phyloP scores from a whole-genome alignment of 2,888 invertebrate genomes.

The Cyclophora punctaria region DNA sequence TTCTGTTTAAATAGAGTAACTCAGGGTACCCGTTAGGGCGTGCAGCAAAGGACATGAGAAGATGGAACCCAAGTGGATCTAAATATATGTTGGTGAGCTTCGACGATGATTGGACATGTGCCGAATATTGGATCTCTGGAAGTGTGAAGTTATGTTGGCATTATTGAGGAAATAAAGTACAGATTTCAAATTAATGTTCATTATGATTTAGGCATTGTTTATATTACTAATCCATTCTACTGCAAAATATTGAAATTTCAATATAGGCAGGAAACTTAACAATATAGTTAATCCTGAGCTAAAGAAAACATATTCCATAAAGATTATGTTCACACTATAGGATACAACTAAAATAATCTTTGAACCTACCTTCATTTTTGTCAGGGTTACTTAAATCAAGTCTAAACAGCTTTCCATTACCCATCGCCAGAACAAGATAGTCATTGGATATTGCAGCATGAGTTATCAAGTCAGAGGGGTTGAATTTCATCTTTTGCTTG shows the following conservation, averaged over 20 bases:
- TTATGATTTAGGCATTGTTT: too few species aligned
- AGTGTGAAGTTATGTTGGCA: slow-evolving; percentile 19
- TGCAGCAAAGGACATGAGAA: slow-evolving; percentile 83
- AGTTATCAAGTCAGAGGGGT: slow-evolving; percentile 85
- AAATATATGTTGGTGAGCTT: slow-evolving; percentile 82
- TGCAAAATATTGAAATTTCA: too few species aligned
- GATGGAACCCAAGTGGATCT: slow-evolving; percentile 91
- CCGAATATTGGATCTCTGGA: slow-evolving; percentile 83
- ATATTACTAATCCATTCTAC: too few species aligned
- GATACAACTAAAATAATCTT: background rate
- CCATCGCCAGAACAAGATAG: slow-evolving; percentile 88
- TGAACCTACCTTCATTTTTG: slow-evolving; percentile 80
- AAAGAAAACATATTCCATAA: too few species aligned
- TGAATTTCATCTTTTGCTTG: slow-evolving; percentile 87
- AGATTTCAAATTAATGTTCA: background rate
- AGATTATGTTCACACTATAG: too few species aligned
- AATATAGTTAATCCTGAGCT: too few species aligned
- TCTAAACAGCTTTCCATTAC: slow-evolving; percentile 85
- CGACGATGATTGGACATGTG: slow-evolving; percentile 74
- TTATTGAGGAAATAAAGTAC: background rate
- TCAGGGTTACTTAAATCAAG: slow-evolving; percentile 88
- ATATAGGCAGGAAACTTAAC: too few species aligned
- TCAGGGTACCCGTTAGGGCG: slow-evolving; percentile 79
- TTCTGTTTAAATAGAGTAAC: slow-evolving; percentile 86
- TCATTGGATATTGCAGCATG: slow-evolving; percentile 89